Percentiles rank a stretch among this genome's conserved stretches.
phyloP scores from a whole-genome alignment of 2,797 vertebrate genomes.

The Characodon lateralis region DNA sequence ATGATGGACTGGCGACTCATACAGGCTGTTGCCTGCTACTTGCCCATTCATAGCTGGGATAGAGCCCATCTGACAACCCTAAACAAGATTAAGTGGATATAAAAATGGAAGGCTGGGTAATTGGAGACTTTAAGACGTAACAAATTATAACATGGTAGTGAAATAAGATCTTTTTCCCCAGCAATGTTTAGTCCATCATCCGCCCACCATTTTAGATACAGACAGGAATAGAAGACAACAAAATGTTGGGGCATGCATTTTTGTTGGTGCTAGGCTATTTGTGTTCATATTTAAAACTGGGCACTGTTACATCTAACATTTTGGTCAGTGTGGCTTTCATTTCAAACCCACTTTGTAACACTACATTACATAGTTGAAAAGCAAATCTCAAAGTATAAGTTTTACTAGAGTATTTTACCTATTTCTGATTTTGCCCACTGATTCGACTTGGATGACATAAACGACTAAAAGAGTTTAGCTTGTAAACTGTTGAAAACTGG shows the following conservation, averaged over 20 bases:
- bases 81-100: background rate
- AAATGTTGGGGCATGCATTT: constrained; percentile 45
- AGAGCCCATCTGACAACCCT: background rate
- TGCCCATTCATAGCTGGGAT: background rate
- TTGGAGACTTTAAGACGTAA: background rate
- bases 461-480: background rate
- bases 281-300: constrained; percentile 44
- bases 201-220: constrained; percentile 58
- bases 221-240: constrained; percentile 42
- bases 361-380: background rate
- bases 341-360: constrained; percentile 53
- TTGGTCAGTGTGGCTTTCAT: constrained; percentile 64
- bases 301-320: constrained; percentile 49
- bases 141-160: background rate
- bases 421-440: constrained; percentile 1
- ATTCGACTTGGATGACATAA: constrained; percentile 1
- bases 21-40: background rate
- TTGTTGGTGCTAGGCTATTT: constrained; percentile 21
- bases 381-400: background rate
- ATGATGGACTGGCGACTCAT: background rate
- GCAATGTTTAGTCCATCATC: constrained; percentile 44
- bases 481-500: background rate
- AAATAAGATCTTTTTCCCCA: background rate
- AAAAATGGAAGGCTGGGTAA: background rate
- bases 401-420: background rate